phyloP scores from a whole-genome alignment of 2,888 invertebrate genomes.

The Tenthredo mesomela region DNA sequence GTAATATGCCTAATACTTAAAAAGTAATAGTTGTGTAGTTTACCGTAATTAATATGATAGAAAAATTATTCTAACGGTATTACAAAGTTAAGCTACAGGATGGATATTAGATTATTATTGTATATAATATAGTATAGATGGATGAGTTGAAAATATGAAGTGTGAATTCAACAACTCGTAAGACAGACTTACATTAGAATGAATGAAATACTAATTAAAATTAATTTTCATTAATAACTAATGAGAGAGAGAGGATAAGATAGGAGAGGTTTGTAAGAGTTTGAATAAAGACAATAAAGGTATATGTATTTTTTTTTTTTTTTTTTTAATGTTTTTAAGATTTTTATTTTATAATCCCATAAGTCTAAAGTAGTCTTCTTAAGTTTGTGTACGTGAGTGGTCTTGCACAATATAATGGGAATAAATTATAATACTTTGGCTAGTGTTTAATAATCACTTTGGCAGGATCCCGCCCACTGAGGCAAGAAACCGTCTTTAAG shows the following conservation, averaged over 20 bases:
- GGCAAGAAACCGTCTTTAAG: constrained; percentile 66
- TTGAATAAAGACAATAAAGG: constrained; percentile 45
- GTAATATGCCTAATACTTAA: constrained; percentile 75
- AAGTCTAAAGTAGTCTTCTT: constrained; percentile 77
- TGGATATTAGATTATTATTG: constrained; percentile 59
- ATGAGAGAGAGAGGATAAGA: constrained; percentile 1
- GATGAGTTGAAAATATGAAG: background rate
- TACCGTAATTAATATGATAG: constrained; percentile 27
- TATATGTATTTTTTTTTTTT: constrained; percentile 23
- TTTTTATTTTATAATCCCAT: constrained; percentile 76
- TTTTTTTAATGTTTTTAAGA: constrained; percentile 62
- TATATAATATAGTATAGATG: constrained; percentile 64
- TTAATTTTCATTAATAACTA: background rate
- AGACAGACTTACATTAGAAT: constrained; percentile 26
- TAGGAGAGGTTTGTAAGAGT: constrained; percentile 13
- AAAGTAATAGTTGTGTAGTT: constrained; percentile 63
- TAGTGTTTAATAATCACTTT: constrained; percentile 68
- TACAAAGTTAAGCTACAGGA: constrained; percentile 42
- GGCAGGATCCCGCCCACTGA: constrained; percentile 66
- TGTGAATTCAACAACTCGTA: constrained; percentile 37
- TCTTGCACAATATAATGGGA: constrained; percentile 77
- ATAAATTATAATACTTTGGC: constrained; percentile 79
- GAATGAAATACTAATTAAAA: background rate
- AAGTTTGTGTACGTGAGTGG: constrained; percentile 75
- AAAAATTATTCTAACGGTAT: constrained; percentile 44